Conservation (phyloP, 2,797 vertebrate species). For the Aplochiton taeniatus region DNA sequence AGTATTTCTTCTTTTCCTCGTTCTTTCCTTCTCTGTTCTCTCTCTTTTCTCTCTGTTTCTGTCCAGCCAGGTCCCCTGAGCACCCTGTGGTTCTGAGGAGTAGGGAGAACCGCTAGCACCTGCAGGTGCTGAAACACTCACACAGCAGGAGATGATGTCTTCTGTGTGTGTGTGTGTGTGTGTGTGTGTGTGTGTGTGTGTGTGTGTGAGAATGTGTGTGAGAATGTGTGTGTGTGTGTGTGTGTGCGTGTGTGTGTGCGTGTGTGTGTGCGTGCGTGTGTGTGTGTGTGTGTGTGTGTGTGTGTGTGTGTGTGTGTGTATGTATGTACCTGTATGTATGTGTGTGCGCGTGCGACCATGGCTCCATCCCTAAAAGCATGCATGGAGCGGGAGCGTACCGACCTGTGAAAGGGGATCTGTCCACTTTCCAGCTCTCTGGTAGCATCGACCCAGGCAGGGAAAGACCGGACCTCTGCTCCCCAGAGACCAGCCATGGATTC, state of each 20-base stretch:
- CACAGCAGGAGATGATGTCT: too few relatives aligned
- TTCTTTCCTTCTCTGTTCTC: too few relatives aligned
- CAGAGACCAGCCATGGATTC: constrained; percentile 24
- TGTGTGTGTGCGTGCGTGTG: not conserved
- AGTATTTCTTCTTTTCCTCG: too few relatives aligned
- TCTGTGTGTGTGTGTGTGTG: not conserved
- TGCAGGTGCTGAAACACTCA: too few relatives aligned
- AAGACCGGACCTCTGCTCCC: constrained; percentile 31
- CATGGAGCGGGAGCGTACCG: not conserved
- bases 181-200: too few relatives aligned
- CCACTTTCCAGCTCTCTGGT: not conserved
- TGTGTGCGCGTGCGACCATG: not conserved
- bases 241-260: not conserved
- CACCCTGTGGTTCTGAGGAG: too few relatives aligned
- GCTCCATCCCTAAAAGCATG: not conserved
- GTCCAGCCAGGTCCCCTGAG: too few relatives aligned
- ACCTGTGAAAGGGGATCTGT: constrained; percentile 1
- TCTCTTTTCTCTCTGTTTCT: too few relatives aligned
- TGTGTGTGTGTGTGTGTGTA: not conserved
- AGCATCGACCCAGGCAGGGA: constrained; percentile 42
- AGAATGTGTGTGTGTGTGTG: too few relatives aligned
- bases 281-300: not conserved
- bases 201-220: too few relatives aligned
- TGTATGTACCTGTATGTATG: not conserved
- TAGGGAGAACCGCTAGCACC: too few relatives aligned